Evolutionary conservation across 2,113 vertebrate species (phyloP).

Genomic region (Ailuropoda melanoleuca): DNA sequence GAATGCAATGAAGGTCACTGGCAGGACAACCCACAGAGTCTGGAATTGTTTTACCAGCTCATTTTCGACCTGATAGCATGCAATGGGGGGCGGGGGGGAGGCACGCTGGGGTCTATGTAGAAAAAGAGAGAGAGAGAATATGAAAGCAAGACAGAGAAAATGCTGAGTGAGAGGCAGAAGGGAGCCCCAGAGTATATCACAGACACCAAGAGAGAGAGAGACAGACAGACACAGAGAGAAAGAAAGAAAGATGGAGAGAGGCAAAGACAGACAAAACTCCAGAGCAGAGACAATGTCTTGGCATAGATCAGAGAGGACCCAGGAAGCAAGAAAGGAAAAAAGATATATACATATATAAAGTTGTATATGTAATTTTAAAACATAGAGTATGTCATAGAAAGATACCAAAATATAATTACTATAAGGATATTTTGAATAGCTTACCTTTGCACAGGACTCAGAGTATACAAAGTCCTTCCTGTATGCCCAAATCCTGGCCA

Average conservation of each 20-base stretch:
- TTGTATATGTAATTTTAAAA: background rate
- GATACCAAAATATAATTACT: background rate
- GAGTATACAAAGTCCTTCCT: background rate
- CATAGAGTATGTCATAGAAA: background rate
- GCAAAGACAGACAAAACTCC: background rate
- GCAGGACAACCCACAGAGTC: constrained; percentile 20
- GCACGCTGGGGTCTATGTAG: too few species aligned
- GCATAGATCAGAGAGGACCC: background rate
- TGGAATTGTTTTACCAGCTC: constrained; percentile 9
- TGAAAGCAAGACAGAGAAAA: background rate
- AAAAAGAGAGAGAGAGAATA: background rate
- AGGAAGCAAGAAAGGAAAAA: background rate
- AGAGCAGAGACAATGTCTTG: background rate
- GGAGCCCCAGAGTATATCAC: background rate
- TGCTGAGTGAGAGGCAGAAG: background rate
- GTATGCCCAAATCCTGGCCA: background rate
- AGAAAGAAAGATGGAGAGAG: background rate
- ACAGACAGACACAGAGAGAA: too few species aligned
- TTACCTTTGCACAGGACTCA: background rate
- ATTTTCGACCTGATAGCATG: background rate
- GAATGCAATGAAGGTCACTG: constrained; percentile 18
- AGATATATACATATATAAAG: background rate
- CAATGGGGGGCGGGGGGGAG: background rate
- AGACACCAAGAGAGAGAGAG: background rate
- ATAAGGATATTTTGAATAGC: background rate